Percentiles rank a stretch among this genome's conserved stretches.
Conservation (phyloP, 2,797 vertebrate species). For the Pangasius djambal region DNA sequence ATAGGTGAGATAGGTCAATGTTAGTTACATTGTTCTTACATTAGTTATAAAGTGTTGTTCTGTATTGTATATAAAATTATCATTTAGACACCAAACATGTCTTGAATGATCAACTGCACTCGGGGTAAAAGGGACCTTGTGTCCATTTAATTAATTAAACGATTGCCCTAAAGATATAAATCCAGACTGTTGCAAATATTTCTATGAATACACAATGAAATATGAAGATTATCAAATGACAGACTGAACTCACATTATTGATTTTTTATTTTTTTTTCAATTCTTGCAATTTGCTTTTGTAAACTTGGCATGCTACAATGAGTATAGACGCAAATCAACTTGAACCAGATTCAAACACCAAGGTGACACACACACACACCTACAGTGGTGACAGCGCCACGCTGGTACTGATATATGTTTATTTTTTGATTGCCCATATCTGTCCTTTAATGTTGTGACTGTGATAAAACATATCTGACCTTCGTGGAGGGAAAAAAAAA, state of each 20-base stretch:
- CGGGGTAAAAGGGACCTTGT: too few species aligned
- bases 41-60: too few species aligned
- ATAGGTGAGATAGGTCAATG: not conserved
- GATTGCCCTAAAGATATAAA: not conserved
- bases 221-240: not conserved
- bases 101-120: not conserved
- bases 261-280: not conserved
- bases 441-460: conserved; percentile 16
- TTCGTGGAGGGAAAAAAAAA: not conserved
- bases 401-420: conserved; percentile 9
- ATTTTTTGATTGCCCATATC: conserved; percentile 27
- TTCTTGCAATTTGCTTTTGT: not conserved
- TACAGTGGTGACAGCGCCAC: not conserved
- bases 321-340: not conserved
- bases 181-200: not conserved
- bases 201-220: not conserved
- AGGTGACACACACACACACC: conserved; percentile 21
- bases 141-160: not conserved
- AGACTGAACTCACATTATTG: not conserved
- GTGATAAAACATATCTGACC: conserved; percentile 13
- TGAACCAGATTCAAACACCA: conserved; percentile 10
- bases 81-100: not conserved
- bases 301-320: not conserved
- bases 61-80: not conserved
- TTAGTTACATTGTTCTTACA: not conserved